Base-by-base conservation (phyloP, 2,888 invertebrate genomes). In the Lasius fuliginosus region DNA sequence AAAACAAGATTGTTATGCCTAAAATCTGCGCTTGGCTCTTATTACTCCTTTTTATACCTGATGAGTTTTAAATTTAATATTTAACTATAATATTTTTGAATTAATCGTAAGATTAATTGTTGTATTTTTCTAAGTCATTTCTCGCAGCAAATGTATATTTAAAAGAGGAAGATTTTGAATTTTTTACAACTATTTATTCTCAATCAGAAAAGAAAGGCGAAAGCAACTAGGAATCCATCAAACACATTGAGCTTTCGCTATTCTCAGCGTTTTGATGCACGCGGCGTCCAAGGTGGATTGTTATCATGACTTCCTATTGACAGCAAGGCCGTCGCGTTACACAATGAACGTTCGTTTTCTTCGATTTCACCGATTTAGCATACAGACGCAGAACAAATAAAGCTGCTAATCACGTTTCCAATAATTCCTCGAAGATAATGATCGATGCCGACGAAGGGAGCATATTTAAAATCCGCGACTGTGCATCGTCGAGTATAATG, bases 261-360 rank as follows among this genome's bases (percentile, higher is more conserved):
- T 79, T 79, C 30, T 30, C 36, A 46, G 6, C 1, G 58, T 79
- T 79, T 88, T 87, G 86, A 90, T 90, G 87, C 87, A 83, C 11
- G 62, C 68, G 67, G 76, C 86, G 87, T 86, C 49, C 46, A n/a
- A 88, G 85, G 87, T 86, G 90, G 69, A 87, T 88, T 40, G 85
- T 83, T 75, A 69, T 56, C 84, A 87, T 67, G 83, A 87, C 88
- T 89, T 88, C 77, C 83, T 77, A 89, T 82, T 75, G 88, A 76
- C 87, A 82, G 69, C 83, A 84, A 79, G 56, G 67, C 56, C 86
- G 58, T 83, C 81, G 23, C 81, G 56, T 85, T 86, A 68, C 85
- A 88, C 89, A 88, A 86, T 85, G 87, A 81, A 85, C 85, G 84
- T 86, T 82, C 85, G 88, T 91, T 90, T 91, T 90, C 90, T 90